Conservation (phyloP, 2,797 vertebrate genomes). For the Pipistrellus kuhlii region DNA sequence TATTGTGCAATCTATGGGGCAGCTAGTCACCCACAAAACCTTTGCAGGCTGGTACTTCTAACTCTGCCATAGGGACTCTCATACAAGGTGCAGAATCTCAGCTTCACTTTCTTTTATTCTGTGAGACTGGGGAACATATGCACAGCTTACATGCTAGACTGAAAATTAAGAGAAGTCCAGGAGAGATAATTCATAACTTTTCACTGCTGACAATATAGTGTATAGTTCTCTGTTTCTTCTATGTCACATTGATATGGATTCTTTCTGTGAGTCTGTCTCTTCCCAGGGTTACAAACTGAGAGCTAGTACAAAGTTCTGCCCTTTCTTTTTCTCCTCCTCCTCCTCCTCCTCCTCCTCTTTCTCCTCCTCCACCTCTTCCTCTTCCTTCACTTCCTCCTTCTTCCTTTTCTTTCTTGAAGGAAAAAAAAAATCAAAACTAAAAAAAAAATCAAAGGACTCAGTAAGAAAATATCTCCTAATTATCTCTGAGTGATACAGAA, state of each 20-base stretch:
- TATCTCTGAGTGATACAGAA: not conserved
- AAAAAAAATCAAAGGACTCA: not conserved
- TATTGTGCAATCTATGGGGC: rapidly evolving
- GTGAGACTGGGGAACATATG: rapidly evolving
- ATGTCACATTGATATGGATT: not conserved
- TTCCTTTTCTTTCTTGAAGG: not conserved
- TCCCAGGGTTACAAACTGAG: not conserved
- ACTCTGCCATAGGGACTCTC: rapidly evolving
- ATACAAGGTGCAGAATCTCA: not conserved
- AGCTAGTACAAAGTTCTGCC: not conserved
- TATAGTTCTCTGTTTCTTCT: not conserved
- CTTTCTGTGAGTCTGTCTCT: not conserved
- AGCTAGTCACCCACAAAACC: not conserved
- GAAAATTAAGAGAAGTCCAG: not conserved
- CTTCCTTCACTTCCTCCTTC: too few species aligned
- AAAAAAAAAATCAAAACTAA: not conserved
- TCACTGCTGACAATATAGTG: not conserved
- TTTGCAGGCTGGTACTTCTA: not conserved
- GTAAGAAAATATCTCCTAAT: not conserved
- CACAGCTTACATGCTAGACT: not conserved
- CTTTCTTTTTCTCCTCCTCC: too few species aligned
- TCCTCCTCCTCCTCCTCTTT: too few species aligned
- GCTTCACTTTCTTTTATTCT: not conserved
- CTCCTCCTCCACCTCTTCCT: too few species aligned
- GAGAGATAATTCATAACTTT: not conserved